Base-by-base conservation (phyloP, 2,888 invertebrate species). In the Diachrysia chrysitis region DNA sequence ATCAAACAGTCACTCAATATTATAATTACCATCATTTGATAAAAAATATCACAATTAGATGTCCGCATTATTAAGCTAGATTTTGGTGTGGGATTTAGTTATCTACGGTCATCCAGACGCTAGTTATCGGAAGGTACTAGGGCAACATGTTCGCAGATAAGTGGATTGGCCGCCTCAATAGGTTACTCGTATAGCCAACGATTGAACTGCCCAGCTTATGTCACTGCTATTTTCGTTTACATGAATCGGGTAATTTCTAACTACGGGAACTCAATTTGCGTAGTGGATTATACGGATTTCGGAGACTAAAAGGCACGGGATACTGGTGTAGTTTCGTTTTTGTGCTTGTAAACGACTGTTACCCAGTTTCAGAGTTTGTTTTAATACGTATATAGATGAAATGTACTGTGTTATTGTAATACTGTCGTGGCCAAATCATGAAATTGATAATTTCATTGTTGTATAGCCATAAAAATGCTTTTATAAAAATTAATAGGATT, bases 141-240 rank as follows among this genome's bases (percentile, higher is more conserved):
- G 73, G 32, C 37, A 57, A 32, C 67, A 74, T 68, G 72, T 9
- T 29, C 48, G 23, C 23, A 58, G 21, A 55, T 42, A 19, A 72
- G 73, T 63, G 17, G 51, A 74, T 76, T 74, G 73, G 60, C 42
- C 23, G 60, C 73, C 63, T 74, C 63, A 74, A 77, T 60, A 77
- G 74, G 72, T 67, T 72, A 71, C 63, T 67, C 57, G 62, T 72
- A n/a, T n/a, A 14, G 60, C 62, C 58, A 58, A 61, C 63, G 67
- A 76, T 67, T 72, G 54, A 51, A 67, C 46, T 57, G 51, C 53
- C 53, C 54, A 57, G 32, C 62, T 56, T 71, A 48, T 63, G 51
- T 62, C 17, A 51, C 48, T 53, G 67, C 59, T 57, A 51, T 67
- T 42, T 48, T 29, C 37, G 46, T 63, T 76, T 48, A 54, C 25